These are phyloP conservation scores for Lampropteryx suffumata DNA, from an alignment of 2,888 invertebrate genomes.

Conservation along the genomic window DNA sequence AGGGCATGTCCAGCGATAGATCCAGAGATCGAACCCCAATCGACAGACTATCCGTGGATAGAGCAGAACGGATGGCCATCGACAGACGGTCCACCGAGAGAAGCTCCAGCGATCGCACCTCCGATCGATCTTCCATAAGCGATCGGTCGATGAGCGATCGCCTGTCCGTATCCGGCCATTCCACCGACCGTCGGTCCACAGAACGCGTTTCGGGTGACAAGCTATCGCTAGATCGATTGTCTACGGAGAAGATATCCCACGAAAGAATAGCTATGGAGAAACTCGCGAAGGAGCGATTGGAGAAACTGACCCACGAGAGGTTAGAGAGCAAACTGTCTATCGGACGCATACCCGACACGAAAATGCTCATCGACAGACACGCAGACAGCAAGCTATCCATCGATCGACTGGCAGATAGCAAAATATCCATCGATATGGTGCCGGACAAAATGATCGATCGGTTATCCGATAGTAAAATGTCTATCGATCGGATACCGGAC, in stretches of 20 bases:
- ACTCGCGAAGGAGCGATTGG: conserved; percentile 45
- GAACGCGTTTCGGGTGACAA: conserved; percentile 35
- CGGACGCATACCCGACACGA: conserved; percentile 49
- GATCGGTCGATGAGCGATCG: conserved; percentile 36
- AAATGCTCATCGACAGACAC: conserved; percentile 37
- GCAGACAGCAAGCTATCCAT: conserved; percentile 43
- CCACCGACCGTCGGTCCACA: conserved; percentile 42
- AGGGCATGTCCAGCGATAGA: conserved; percentile 8
- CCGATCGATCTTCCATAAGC: conserved; percentile 30
- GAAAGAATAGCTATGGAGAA: conserved; percentile 50
- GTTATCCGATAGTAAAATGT: conserved; percentile 39
- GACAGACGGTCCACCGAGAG: conserved; percentile 40
- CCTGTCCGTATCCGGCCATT: conserved; percentile 37
- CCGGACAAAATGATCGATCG: conserved; percentile 44
- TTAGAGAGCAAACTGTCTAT: conserved; percentile 40
- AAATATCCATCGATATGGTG: conserved; percentile 36
- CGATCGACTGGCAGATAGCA: conserved; percentile 49
- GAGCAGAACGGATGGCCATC: conserved; percentile 28
- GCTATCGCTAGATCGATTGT: conserved; percentile 35
- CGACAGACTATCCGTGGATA: conserved; percentile 38
- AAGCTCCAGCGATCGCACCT: conserved; percentile 36
- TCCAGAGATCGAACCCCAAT: conserved; percentile 36
- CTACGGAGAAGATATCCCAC: conserved; percentile 43
- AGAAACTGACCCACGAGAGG: conserved; percentile 16
- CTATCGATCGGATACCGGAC: conserved; percentile 36